A percentile compares a stretch with the other conserved stretches of the same genome.
Conservation (phyloP, 2,113 vertebrate genomes). For the Acanthochromis polyacanthus region DNA sequence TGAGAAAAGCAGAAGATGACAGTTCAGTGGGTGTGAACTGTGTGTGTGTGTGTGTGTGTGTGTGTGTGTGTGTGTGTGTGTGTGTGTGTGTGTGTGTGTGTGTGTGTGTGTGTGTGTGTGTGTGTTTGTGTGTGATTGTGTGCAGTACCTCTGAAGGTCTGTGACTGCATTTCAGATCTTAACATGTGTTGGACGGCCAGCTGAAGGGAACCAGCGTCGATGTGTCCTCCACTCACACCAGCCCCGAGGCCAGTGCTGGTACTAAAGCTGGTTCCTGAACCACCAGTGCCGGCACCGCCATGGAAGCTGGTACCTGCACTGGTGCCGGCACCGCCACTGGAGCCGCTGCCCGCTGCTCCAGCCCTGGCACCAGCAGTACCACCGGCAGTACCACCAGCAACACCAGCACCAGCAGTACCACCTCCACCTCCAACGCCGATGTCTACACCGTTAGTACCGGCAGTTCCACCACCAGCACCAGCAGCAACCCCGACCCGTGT, state of each 20-base stretch:
- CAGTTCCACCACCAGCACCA: not conserved
- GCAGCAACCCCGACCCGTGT: not conserved
- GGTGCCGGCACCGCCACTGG: not conserved
- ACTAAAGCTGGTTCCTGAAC: not conserved
- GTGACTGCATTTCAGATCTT: constrained; percentile 77
- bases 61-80: not conserved
- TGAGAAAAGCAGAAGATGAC: constrained; percentile 48
- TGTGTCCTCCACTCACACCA: constrained; percentile 12
- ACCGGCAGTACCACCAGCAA: not conserved
- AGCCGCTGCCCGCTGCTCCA: not conserved
- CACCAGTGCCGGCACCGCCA: not conserved
- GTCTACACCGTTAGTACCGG: not conserved
- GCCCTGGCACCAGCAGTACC: not conserved
- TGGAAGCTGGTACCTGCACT: not conserved
- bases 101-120: not conserved
- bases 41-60: not conserved
- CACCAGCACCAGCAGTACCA: not conserved
- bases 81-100: no score
- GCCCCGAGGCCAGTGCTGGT: constrained; percentile 14
- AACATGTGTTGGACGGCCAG: constrained; percentile 69
- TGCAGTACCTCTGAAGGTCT: constrained; percentile 79
- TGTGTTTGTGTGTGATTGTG: no score
- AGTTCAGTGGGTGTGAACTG: not conserved
- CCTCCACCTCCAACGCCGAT: not conserved
- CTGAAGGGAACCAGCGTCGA: constrained; percentile 44